phyloP scores from a whole-genome alignment of 1,140 invertebrate genomes.

The Bombyx mandarina region DNA sequence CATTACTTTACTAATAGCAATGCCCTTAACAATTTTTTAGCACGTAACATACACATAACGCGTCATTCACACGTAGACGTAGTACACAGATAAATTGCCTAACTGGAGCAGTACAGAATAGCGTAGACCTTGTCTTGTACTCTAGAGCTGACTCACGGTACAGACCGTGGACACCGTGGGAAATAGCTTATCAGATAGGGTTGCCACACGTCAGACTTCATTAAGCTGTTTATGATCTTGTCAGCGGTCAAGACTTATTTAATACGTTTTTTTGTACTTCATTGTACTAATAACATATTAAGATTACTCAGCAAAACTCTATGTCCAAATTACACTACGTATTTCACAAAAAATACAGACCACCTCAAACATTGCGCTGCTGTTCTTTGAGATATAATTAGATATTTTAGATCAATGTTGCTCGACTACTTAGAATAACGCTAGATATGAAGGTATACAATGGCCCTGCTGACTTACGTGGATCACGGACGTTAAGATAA shows the following conservation, averaged over 20 bases:
- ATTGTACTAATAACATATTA: too few relatives aligned
- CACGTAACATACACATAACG: slow-evolving; percentile 23
- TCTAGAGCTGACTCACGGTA: slow-evolving; percentile 31
- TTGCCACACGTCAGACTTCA: not conserved
- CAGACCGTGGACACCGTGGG: slow-evolving; percentile 38
- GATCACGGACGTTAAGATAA: slow-evolving; percentile 11
- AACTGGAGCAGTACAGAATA: slow-evolving; percentile 4
- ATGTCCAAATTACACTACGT: too few relatives aligned
- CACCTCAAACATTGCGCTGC: too few relatives aligned
- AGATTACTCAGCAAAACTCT: too few relatives aligned
- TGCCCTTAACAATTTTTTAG: slow-evolving; percentile 26
- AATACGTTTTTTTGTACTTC: too few relatives aligned
- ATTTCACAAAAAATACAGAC: too few relatives aligned
- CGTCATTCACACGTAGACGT: slow-evolving; percentile 49
- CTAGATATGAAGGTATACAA: too few relatives aligned
- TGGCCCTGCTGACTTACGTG: slow-evolving; percentile 4
- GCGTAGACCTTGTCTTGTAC: slow-evolving; percentile 35
- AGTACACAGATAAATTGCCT: slow-evolving; percentile 26
- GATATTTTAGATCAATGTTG: too few relatives aligned
- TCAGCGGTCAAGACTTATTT: too few relatives aligned
- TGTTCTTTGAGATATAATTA: too few relatives aligned
- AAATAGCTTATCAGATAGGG: slow-evolving; percentile 16
- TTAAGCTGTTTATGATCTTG: too few relatives aligned
- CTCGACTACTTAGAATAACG: too few relatives aligned
- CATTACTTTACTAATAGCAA: slow-evolving; percentile 14